Conservation (phyloP, 2,888 invertebrate genomes). For the Cylloceria caligata region DNA sequence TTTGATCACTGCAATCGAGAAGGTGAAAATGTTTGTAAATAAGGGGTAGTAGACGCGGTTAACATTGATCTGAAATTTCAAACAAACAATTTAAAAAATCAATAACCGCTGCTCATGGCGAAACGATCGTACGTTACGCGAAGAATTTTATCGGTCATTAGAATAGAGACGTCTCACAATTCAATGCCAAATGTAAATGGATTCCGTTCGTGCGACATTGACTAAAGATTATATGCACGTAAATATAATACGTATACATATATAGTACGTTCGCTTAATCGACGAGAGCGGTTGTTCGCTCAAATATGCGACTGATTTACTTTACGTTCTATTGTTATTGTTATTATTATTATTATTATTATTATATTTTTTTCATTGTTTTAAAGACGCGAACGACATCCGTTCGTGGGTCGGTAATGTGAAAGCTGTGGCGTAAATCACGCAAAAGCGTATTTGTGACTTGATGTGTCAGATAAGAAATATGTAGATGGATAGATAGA, state of each 20-base stretch:
- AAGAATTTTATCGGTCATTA: conserved; percentile 21
- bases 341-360: conserved; percentile 5
- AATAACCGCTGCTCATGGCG: conserved; percentile 37
- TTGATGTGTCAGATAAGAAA: conserved; percentile 70
- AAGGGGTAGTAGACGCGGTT: conserved; percentile 8
- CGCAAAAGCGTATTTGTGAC: conserved; percentile 37
- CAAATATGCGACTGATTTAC: conserved; percentile 64
- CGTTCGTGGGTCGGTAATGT: not conserved
- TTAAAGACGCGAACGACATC: conserved; percentile 1
- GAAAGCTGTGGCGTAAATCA: conserved; percentile 22
- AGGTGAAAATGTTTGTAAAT: conserved; percentile 33
- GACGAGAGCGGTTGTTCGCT: conserved; percentile 67
- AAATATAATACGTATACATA: conserved; percentile 36
- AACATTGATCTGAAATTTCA: conserved; percentile 16
- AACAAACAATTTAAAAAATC: conserved; percentile 42
- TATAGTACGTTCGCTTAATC: conserved; percentile 54
- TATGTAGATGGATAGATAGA: conserved; percentile 71
- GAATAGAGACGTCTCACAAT: conserved; percentile 53
- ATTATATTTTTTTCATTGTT: not conserved
- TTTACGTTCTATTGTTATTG: not conserved
- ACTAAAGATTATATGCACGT: conserved; percentile 24
- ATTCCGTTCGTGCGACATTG: conserved; percentile 68
- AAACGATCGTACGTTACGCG: conserved; percentile 32
- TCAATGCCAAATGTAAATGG: conserved; percentile 79
- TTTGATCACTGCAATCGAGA: not conserved